phyloP scores from a whole-genome alignment of 2,797 vertebrate species.

The Melanotaenia pygmaea region DNA sequence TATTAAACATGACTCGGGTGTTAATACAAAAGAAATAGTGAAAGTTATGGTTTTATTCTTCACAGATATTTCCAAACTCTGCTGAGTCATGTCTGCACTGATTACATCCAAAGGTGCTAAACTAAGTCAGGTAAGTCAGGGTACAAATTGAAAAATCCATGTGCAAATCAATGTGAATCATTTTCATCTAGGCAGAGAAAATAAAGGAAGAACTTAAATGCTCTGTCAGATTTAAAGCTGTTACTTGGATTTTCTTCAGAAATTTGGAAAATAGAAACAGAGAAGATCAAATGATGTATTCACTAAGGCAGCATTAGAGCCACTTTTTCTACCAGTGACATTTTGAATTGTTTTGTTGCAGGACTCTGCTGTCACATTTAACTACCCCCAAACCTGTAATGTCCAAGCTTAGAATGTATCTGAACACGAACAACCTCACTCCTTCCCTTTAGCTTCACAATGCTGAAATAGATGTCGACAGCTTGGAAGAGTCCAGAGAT shows the following conservation, averaged over 20 bases:
- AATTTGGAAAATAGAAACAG: slow-evolving; percentile 32
- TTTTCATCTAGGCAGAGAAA: not conserved
- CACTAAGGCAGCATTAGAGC: slow-evolving; percentile 17
- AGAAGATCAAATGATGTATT: slow-evolving; percentile 70
- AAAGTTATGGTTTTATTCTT: slow-evolving; percentile 17
- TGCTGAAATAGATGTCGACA: slow-evolving; percentile 14
- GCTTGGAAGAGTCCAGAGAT: slow-evolving; percentile 15
- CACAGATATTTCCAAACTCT: slow-evolving; percentile 1
- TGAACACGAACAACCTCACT: not conserved
- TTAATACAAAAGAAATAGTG: not conserved
- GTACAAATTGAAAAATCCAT: not conserved
- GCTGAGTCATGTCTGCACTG: not conserved
- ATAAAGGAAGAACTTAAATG: slow-evolving; percentile 38
- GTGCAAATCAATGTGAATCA: not conserved
- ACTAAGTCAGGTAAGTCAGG: not conserved
- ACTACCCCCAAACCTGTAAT: not conserved
- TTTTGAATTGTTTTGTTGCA: not conserved
- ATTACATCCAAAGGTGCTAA: not conserved
- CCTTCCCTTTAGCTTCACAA: slow-evolving; percentile 9
- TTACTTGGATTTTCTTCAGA: slow-evolving; percentile 31
- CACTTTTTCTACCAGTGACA: not conserved
- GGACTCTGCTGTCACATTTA: slow-evolving; percentile 7
- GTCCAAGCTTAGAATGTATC: slow-evolving; percentile 5
- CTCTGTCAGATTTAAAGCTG: slow-evolving; percentile 30
- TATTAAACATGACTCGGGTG: slow-evolving; percentile 17